A percentile compares a stretch with the other conserved stretches of the same genome.
These are phyloP conservation scores for Agriopis leucophaearia DNA, from an alignment of 2,888 invertebrate species.

Conservation along the genomic window DNA sequence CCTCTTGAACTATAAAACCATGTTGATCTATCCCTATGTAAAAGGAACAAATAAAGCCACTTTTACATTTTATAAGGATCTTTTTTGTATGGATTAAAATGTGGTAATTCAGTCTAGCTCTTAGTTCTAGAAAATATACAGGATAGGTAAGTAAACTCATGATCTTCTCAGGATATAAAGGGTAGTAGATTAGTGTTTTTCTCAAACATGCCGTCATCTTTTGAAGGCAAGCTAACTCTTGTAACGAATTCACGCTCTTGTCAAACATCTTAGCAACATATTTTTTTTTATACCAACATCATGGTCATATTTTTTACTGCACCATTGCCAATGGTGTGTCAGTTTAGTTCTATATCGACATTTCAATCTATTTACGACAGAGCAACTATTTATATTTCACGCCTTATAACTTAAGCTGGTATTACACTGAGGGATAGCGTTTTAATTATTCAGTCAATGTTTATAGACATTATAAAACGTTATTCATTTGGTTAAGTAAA, in stretches of 20 bases:
- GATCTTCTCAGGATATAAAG: too few species aligned
- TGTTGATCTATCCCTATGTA: too few species aligned
- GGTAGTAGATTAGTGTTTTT: not conserved
- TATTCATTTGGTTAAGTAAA: too few species aligned
- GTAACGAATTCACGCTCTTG: constrained; percentile 13
- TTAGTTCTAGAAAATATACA: too few species aligned
- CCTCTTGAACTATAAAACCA: too few species aligned
- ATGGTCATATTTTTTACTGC: constrained; percentile 10
- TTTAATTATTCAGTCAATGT: too few species aligned
- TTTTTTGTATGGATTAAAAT: too few species aligned
- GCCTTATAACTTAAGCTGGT: constrained; percentile 4
- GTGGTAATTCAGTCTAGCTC: too few species aligned
- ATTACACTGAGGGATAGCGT: constrained; percentile 3
- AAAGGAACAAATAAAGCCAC: too few species aligned
- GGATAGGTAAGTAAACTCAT: too few species aligned
- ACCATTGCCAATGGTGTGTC: constrained; percentile 25
- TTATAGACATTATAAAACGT: too few species aligned
- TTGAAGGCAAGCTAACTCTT: not conserved
- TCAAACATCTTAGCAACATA: constrained; percentile 10
- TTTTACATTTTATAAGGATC: too few species aligned
- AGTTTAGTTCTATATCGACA: constrained; percentile 19
- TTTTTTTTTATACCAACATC: constrained; percentile 9
- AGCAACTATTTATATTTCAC: constrained; percentile 24
- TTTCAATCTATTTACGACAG: constrained; percentile 38
- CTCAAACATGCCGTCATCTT: not conserved